Evolutionary conservation across 2,797 vertebrate genomes (phyloP).

Genomic region (Lacerta agilis): DNA sequence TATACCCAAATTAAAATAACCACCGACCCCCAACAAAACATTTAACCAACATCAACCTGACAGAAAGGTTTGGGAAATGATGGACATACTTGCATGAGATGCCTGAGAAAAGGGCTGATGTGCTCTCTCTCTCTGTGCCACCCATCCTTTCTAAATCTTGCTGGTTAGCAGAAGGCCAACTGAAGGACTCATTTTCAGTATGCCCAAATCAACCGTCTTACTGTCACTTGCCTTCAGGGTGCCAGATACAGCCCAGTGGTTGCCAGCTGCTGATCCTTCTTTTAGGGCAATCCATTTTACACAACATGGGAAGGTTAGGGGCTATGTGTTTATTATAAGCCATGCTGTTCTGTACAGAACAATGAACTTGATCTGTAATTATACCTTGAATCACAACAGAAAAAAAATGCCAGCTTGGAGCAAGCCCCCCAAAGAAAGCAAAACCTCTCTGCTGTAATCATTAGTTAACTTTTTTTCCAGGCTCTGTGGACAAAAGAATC

Average conservation of each 20-base stretch:
- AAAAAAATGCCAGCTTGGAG: constrained; percentile 22
- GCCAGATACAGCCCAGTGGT: not conserved
- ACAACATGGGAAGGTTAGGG: not conserved
- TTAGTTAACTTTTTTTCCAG: constrained; percentile 29
- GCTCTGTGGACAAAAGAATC: constrained; percentile 28
- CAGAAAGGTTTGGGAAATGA: not conserved
- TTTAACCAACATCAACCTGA: too few species aligned
- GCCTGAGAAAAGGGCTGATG: not conserved
- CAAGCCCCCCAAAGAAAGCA: not conserved
- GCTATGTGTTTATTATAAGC: constrained; percentile 24
- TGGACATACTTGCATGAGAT: not conserved
- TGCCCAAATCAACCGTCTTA: too few species aligned
- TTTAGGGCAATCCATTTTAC: constrained; percentile 7
- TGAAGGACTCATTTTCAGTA: too few species aligned
- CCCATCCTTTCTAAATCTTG: not conserved
- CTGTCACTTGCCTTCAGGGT: not conserved
- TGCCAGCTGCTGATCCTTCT: not conserved
- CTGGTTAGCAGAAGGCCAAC: not conserved
- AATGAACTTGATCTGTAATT: constrained; percentile 37
- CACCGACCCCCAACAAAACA: too few species aligned
- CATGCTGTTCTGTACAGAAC: constrained; percentile 22
- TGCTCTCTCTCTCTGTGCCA: not conserved
- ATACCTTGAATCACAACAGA: constrained; percentile 33
- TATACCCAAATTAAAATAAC: too few species aligned
- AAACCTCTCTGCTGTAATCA: constrained; percentile 22